Conservation (phyloP, 1,140 invertebrate genomes). For the Formica selysi region DNA sequence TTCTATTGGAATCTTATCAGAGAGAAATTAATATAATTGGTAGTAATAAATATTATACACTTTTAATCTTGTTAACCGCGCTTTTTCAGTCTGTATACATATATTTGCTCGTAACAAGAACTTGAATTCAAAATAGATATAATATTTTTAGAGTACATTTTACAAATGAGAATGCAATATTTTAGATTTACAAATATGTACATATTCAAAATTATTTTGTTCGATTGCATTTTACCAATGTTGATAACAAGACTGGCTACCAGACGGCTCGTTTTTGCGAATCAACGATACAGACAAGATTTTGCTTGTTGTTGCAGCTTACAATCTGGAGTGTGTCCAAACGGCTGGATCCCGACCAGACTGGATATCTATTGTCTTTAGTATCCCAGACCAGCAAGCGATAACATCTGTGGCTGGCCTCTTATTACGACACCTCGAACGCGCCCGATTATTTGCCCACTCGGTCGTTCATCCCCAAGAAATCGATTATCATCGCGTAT, state of each 20-base stretch:
- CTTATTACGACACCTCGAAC: slow-evolving; percentile 48
- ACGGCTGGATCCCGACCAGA: slow-evolving; percentile 20
- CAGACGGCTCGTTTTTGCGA: slow-evolving; percentile 41
- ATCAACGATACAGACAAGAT: slow-evolving; percentile 44
- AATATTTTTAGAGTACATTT: neutral
- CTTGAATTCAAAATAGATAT: neutral
- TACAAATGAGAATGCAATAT: neutral
- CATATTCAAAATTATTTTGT: slow-evolving; percentile 14
- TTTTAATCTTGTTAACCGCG: too few relatives aligned
- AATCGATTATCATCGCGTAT: slow-evolving; percentile 41
- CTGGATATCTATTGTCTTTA: slow-evolving; percentile 43
- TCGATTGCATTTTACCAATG: slow-evolving; percentile 2
- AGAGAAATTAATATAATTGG: too few relatives aligned
- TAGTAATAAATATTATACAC: too few relatives aligned
- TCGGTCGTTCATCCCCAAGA: slow-evolving; percentile 29
- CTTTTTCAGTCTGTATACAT: too few relatives aligned
- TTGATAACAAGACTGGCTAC: slow-evolving; percentile 29
- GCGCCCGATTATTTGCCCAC: slow-evolving; percentile 50
- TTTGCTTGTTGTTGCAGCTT: slow-evolving; percentile 65
- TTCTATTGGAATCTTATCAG: too few relatives aligned
- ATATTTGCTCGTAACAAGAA: too few relatives aligned
- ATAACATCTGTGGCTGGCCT: slow-evolving; percentile 42
- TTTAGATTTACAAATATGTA: neutral
- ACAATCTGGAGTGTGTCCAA: slow-evolving; percentile 71
- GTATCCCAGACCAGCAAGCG: slow-evolving; percentile 2